A percentile compares a stretch with the other conserved stretches of the same genome.
phyloP scores from a whole-genome alignment of 2,113 vertebrate genomes.

The Rhinogobius similis region DNA sequence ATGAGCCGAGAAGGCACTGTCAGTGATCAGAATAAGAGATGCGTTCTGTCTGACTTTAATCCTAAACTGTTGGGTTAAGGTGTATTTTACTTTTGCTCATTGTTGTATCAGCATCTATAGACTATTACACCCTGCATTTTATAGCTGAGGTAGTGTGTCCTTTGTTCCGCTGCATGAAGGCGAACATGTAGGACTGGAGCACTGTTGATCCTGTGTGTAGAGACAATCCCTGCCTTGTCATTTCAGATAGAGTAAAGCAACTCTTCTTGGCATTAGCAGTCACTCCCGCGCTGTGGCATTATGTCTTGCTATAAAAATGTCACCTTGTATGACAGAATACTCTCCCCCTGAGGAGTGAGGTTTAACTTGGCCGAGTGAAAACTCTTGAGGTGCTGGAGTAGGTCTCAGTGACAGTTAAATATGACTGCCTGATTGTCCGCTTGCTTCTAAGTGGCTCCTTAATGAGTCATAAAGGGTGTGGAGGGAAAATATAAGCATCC shows the following conservation, averaged over 20 bases:
- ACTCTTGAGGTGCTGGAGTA: conserved; percentile 15
- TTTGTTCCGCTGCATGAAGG: conserved; percentile 18
- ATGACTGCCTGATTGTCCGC: conserved; percentile 17
- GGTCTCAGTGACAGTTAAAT: conserved; percentile 20
- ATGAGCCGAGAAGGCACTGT: neutral
- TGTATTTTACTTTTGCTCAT: neutral
- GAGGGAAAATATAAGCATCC: conserved; percentile 7
- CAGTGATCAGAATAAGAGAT: neutral
- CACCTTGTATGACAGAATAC: conserved; percentile 52
- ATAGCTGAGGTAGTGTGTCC: conserved; percentile 1
- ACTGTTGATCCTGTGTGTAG: conserved; percentile 26
- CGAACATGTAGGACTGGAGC: conserved; percentile 26
- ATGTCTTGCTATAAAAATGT: conserved; percentile 62
- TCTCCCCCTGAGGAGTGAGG: conserved; percentile 26
- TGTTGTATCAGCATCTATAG: neutral
- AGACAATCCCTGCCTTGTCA: conserved; percentile 48
- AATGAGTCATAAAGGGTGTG: conserved; percentile 29
- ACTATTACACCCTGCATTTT: conserved; percentile 5
- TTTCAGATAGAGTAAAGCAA: conserved; percentile 36
- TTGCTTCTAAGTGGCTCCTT: conserved; percentile 13
- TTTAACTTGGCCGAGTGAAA: conserved; percentile 36
- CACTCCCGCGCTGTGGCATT: conserved; percentile 37
- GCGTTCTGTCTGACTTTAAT: no score
- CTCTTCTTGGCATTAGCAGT: conserved; percentile 35
- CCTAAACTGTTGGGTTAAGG: no score